Conservation (phyloP, 2,888 invertebrate genomes). For the Trachelus iudaicus region DNA sequence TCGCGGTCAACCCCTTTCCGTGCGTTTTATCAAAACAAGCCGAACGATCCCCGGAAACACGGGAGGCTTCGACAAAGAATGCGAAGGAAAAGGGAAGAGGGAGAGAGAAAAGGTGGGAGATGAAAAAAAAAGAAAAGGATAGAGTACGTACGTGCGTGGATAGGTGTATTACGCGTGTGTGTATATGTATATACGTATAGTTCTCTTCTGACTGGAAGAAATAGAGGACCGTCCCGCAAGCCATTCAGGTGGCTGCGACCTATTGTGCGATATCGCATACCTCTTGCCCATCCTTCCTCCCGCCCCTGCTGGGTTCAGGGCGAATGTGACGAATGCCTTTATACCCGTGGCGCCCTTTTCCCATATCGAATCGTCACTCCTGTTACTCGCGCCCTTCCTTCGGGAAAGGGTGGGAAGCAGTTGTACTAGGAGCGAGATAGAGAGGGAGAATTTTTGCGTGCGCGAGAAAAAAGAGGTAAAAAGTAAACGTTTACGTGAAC, state of each 20-base stretch:
- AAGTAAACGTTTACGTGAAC: background rate
- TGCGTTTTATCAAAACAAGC: conserved; percentile 21
- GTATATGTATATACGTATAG: background rate
- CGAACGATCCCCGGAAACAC: background rate
- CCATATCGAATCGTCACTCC: background rate
- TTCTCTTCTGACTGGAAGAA: background rate
- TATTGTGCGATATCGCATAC: conserved; percentile 34
- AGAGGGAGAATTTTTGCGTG: background rate
- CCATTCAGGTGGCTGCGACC: background rate
- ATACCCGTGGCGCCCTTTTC: conserved; percentile 9
- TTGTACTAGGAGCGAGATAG: conserved; percentile 7
- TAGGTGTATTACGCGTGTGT: too few species aligned
- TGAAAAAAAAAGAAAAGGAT: background rate
- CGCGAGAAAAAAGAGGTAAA: background rate
- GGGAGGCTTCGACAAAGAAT: background rate
- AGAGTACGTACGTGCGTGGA: background rate
- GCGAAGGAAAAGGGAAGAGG: background rate
- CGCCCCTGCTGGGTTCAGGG: conserved; percentile 1
- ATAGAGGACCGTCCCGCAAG: background rate
- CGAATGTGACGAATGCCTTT: conserved; percentile 41
- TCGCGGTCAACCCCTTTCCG: conserved; percentile 9
- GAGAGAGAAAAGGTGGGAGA: background rate
- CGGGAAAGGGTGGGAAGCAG: conserved; percentile 4
- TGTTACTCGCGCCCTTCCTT: conserved; percentile 20
- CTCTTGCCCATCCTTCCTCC: background rate